Evolutionary conservation across 2,113 vertebrate species (phyloP), one percentile per base, ranked within the genome.

Genomic region (Ctenodactylus gundi): DNA sequence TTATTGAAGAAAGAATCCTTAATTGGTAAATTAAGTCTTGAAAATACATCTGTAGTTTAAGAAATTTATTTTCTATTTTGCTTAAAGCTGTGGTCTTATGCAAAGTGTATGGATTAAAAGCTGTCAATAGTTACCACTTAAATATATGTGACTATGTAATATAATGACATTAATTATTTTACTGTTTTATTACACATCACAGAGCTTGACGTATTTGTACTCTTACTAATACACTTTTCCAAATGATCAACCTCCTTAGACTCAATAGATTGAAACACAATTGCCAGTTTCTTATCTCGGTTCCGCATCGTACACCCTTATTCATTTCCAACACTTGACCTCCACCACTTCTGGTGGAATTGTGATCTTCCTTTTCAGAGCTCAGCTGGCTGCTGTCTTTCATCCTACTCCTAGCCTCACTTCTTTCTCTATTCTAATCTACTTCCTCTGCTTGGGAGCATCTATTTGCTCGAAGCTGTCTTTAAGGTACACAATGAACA

Each of bases 1-100:
- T 31, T 67, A 2, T 21, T 88, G 1, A 6, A 62, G 86, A 65
- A 84, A 93, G 4, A 39, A 57, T 36, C 77, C 51, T 89, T 46
- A 58, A 39, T 41, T 83, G 70, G 29, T 36, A 83, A 89, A 94
- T 58, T 86, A 65, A 93, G 82, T 80, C 78, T 62, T 85, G 60
- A 55, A 84, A 44, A 93, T 89, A 93, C 41, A 49, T 88, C 65
- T 29, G 64, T 89, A 49, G 44, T 23, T 58, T 18, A 57, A 73
- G 34, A 8, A 51, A 3, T 62, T 90, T 4, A 87, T 62, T 95
- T 91, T 44, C 14, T 89, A 85, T 89, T 96, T 70, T 91, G 11
- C 17, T 92, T 67, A 29, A 80, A 77, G 68, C 7, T 64, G 17
- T 53, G 57, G 9, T 34, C 0, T 0, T 73, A 53, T 57, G 2